Percentiles rank a stretch among this genome's conserved stretches.
phyloP scores from a whole-genome alignment of 1,140 invertebrate genomes.

The Teleogryllus occipitalis region DNA sequence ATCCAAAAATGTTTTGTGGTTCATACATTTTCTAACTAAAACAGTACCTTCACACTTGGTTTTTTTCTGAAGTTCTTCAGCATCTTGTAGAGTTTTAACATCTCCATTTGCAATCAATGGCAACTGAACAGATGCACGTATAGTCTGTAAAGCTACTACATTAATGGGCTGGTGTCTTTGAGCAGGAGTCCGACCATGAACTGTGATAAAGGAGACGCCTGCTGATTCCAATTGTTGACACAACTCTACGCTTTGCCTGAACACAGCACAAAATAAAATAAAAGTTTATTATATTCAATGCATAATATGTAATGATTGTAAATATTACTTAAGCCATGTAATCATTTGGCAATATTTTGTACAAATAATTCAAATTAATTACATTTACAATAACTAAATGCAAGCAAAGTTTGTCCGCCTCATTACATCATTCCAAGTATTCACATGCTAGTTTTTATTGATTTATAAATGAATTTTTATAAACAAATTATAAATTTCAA shows the following conservation, averaged over 20 bases:
- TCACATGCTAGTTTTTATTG: too few relatives aligned
- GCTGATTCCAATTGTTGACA: conserved; percentile 73
- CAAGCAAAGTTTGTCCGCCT: too few relatives aligned
- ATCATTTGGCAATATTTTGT: too few relatives aligned
- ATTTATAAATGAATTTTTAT: too few relatives aligned
- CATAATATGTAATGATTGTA: too few relatives aligned
- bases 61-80: conserved; percentile 48
- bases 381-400: too few relatives aligned
- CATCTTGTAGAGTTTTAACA: conserved; percentile 63
- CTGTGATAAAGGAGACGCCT: conserved; percentile 77
- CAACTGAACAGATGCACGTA: conserved; percentile 62
- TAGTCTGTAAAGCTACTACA: conserved; percentile 56
- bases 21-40: too few relatives aligned
- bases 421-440: too few relatives aligned
- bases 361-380: too few relatives aligned
- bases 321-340: too few relatives aligned
- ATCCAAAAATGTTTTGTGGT: too few relatives aligned
- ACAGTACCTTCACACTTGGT: conserved; percentile 66
- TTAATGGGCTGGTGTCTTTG: conserved; percentile 73
- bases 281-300: neutral
- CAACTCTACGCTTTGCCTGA: conserved; percentile 54
- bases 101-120: conserved; percentile 91
- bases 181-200: conserved; percentile 81
- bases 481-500: too few relatives aligned
- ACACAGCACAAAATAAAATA: conserved; percentile 27